Evolutionary conservation across 2,797 vertebrate genomes (phyloP).

Genomic region (Helicolenus hilgendorfi): DNA sequence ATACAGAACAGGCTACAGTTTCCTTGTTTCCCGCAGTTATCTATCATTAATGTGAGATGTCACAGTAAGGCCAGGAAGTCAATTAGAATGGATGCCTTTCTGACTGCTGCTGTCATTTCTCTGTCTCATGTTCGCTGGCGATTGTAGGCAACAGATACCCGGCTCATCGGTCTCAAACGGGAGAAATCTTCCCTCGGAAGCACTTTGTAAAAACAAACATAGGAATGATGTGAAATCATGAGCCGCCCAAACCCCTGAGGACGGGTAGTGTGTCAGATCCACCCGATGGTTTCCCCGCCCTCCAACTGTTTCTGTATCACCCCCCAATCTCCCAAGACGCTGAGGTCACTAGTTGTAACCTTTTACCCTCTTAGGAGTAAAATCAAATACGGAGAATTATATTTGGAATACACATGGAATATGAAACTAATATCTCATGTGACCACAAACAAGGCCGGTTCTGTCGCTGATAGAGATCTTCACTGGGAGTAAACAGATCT

Average conservation of each 20-base stretch:
- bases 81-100: constrained; percentile 88
- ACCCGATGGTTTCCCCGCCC: constrained; percentile 45
- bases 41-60: constrained; percentile 81
- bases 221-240: constrained; percentile 78
- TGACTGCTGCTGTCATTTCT: constrained; percentile 76
- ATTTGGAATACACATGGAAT: constrained; percentile 76
- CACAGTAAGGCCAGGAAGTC: constrained; percentile 85
- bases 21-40: constrained; percentile 76
- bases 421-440: constrained; percentile 72
- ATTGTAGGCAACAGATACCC: constrained; percentile 63
- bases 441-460: constrained; percentile 53
- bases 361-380: constrained; percentile 75
- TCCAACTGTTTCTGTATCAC: constrained; percentile 32
- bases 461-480: neutral
- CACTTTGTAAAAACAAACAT: constrained; percentile 84
- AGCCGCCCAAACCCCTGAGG: constrained; percentile 57
- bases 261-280: constrained; percentile 75
- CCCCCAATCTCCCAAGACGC: constrained; percentile 41
- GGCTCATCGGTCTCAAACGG: constrained; percentile 46
- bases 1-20: constrained; percentile 38
- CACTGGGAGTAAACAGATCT: constrained; percentile 33
- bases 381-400: constrained; percentile 81
- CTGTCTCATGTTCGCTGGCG: constrained; percentile 77
- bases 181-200: constrained; percentile 74
- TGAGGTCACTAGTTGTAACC: constrained; percentile 80